These are phyloP conservation scores for Eulemur macaco DNA, from an alignment of 2,113 vertebrate genomes.

Conservation along the genomic window DNA sequence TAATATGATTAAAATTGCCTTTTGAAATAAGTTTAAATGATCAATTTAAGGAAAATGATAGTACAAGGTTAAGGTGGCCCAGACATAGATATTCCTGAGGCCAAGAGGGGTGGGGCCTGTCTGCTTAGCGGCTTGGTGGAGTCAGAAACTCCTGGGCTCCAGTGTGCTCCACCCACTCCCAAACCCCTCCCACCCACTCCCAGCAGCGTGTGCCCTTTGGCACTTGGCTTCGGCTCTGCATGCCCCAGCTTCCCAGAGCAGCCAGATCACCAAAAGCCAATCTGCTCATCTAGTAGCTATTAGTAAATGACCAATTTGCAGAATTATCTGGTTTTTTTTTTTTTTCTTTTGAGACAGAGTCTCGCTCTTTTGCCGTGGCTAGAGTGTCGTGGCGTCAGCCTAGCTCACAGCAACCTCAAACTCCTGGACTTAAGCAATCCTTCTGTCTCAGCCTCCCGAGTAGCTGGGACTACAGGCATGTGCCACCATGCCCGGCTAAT, in stretches of 20 bases:
- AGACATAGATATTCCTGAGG: not conserved
- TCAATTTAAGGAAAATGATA: not conserved
- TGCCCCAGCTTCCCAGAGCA: not conserved
- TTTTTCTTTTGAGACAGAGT: too few species aligned
- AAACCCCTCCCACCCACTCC: not conserved
- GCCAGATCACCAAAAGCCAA: not conserved
- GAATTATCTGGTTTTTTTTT: not conserved
- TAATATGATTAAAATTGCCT: not conserved
- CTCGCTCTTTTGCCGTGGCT: too few species aligned
- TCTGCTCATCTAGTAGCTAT: not conserved
- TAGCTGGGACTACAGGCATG: too few species aligned
- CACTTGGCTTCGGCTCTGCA: not conserved
- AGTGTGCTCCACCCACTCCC: too few species aligned
- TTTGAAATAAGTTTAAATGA: not conserved
- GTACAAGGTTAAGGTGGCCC: not conserved
- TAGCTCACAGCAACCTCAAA: too few species aligned
- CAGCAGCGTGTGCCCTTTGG: not conserved
- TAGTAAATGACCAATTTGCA: not conserved
- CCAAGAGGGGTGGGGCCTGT: not conserved
- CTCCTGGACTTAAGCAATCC: too few species aligned
- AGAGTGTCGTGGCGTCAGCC: too few species aligned
- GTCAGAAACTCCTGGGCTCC: not conserved
- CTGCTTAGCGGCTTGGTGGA: not conserved
- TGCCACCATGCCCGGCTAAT: too few species aligned
- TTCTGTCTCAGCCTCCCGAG: too few species aligned